phyloP scores from a whole-genome alignment of 2,888 invertebrate genomes.

The Leuctra nigra region DNA sequence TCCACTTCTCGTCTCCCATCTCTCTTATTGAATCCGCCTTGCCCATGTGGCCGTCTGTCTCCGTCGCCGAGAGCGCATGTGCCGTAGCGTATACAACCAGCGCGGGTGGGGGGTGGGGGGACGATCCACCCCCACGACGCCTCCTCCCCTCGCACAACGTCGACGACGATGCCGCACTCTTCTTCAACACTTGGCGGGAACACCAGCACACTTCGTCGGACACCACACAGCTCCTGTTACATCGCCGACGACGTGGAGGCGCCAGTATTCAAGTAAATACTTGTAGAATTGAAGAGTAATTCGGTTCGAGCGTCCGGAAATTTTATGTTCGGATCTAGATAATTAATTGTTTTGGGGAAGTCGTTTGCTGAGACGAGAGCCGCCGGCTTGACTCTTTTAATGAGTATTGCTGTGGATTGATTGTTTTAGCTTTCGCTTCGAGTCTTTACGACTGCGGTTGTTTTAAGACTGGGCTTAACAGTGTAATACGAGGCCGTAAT shows the following conservation, averaged over 20 bases:
- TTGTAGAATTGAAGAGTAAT: too few relatives aligned
- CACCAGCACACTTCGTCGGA: conserved; percentile 26
- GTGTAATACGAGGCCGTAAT: too few relatives aligned
- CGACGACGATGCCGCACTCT: conserved; percentile 32
- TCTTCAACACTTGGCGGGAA: conserved; percentile 35
- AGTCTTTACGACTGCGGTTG: too few relatives aligned
- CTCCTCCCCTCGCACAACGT: background rate
- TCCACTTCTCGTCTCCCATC: background rate
- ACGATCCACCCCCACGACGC: conserved; percentile 16
- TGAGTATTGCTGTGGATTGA: too few relatives aligned
- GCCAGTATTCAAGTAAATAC: too few relatives aligned
- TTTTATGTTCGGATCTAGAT: too few relatives aligned
- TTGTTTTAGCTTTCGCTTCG: too few relatives aligned
- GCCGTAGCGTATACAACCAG: conserved; percentile 30
- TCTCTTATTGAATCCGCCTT: background rate
- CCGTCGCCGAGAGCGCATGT: conserved; percentile 17
- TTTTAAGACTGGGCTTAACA: too few relatives aligned
- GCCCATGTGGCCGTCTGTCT: conserved; percentile 12
- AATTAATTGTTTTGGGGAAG: too few relatives aligned
- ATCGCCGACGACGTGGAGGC: conserved; percentile 19
- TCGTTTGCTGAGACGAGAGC: too few relatives aligned
- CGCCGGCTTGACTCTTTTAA: too few relatives aligned
- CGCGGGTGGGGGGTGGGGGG: conserved; percentile 30
- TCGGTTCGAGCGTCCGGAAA: too few relatives aligned
- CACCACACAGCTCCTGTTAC: conserved; percentile 9